Base-by-base conservation (phyloP, 2,113 vertebrate genomes). In the Garra rufa region DNA sequence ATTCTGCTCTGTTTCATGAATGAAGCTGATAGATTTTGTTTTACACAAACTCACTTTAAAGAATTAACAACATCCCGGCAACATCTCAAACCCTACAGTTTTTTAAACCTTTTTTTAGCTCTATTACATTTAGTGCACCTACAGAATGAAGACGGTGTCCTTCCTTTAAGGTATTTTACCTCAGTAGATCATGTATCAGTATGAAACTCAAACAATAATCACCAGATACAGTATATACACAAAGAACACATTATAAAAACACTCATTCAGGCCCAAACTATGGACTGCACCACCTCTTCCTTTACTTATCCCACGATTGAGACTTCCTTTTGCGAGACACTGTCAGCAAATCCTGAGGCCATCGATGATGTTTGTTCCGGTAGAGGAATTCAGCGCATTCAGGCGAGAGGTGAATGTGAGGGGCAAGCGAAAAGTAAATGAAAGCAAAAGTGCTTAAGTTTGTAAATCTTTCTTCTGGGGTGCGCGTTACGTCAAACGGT, bases 81-180 rank as follows among this genome's bases (percentile, higher is more conserved):
- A 61, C 3, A 43, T 26, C 28, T 44, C 41, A 76, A 38, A 67
- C 46, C 55, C 55, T 19, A n/a, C n/a, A 75, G 28, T 9, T 41
- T 69, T 38, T 67, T 34, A 28, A 10, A 21, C 17, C 3, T 10
- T 41, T 76, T 76, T 77, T 59, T 4, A 78, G 13, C n/a, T 61
- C 55, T 1, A 61, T 59, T 19, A 61, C 76, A 61, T 61, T 79
- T 63, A 79, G 76, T 79, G 38, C 76, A 79, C 38, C 76, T 79
- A 61, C n/a, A 79, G 38, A 19, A 78, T 28, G n/a, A 75, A 19
- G 19, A 28, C 38, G 4, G 55, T 63, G 13, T 63, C 57, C 55
- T 63, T 57, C 50, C 30, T 76, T 76, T 77, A n/a, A 77, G 11
- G 41, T 24, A 15, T 26, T 41, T 77, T 11, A 41, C 50, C 30